A percentile compares a stretch with the other conserved stretches of the same genome.
Conservation (phyloP, 2,113 vertebrate species). For the Orycteropus afer region DNA sequence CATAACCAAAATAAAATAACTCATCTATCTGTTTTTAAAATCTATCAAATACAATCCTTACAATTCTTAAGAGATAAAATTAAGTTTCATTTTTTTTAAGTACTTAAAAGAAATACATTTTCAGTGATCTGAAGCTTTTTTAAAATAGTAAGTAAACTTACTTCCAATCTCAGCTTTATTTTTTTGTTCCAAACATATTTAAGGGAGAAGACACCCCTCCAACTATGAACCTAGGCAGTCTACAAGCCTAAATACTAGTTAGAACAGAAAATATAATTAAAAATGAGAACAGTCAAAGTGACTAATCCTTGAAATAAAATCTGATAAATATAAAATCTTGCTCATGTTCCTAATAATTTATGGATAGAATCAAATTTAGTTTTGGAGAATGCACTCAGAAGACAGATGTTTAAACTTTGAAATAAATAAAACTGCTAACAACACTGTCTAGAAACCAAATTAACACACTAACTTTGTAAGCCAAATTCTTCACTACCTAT, state of each 20-base stretch:
- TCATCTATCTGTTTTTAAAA: constrained; percentile 11
- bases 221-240: neutral
- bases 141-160: neutral
- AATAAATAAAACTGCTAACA: constrained; percentile 16
- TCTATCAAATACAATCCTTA: neutral
- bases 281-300: neutral
- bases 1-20: neutral
- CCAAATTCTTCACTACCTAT: constrained; percentile 11
- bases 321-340: constrained; percentile 26
- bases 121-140: neutral
- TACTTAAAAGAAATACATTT: constrained; percentile 18
- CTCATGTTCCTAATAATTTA: neutral
- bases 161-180: neutral
- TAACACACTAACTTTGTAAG: neutral
- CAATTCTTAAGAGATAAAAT: neutral
- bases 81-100: neutral
- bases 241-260: neutral
- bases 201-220: neutral
- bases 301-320: constrained; percentile 51
- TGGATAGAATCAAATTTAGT: neutral
- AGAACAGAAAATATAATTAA: constrained; percentile 20
- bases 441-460: neutral
- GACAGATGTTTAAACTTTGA: constrained; percentile 14
- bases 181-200: neutral
- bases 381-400: neutral